A percentile compares a stretch with the other conserved stretches of the same genome.
Evolutionary conservation across 1,140 invertebrate genomes (phyloP).

Genomic region (Plutomurus gul): DNA sequence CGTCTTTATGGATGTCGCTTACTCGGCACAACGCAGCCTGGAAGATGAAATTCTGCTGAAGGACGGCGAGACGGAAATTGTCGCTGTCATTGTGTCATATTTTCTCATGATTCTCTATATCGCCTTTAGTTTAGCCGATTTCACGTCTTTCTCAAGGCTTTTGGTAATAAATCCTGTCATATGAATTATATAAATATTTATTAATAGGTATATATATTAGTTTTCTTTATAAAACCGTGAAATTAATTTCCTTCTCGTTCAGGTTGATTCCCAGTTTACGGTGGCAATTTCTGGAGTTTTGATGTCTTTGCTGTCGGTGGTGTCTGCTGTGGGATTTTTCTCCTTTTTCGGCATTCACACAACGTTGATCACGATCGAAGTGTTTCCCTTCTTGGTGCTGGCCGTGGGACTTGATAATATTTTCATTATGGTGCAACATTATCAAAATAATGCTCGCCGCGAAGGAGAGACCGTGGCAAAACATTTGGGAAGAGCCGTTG

Average conservation of each 20-base stretch:
- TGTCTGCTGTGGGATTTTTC: constrained; percentile 88
- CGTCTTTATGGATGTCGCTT: constrained; percentile 81
- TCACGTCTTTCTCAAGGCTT: constrained; percentile 64
- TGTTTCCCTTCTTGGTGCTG: constrained; percentile 95
- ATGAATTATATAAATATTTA: neutral
- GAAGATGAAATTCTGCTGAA: constrained; percentile 89
- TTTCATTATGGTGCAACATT: constrained; percentile 93
- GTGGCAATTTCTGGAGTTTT: constrained; percentile 88
- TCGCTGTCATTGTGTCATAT: constrained; percentile 92
- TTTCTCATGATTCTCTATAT: constrained; percentile 99
- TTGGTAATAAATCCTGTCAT: constrained; percentile 61
- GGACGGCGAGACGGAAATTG: constrained; percentile 86
- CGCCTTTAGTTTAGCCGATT: constrained; percentile 84
- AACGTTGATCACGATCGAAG: constrained; percentile 95
- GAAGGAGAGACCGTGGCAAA: constrained; percentile 62
- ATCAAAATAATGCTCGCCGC: constrained; percentile 66
- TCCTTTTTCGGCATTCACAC: constrained; percentile 85
- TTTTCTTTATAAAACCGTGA: constrained; percentile 3
- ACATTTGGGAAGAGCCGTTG: constrained; percentile 74
- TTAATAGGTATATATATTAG: no score
- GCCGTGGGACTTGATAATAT: constrained; percentile 99
- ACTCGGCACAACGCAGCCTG: constrained; percentile 89
- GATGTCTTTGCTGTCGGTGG: constrained; percentile 89
- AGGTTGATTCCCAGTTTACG: constrained; percentile 91
- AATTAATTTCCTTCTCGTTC: constrained; percentile 55